Conservation (phyloP, 2,888 invertebrate genomes). For the Folsomia candida region DNA sequence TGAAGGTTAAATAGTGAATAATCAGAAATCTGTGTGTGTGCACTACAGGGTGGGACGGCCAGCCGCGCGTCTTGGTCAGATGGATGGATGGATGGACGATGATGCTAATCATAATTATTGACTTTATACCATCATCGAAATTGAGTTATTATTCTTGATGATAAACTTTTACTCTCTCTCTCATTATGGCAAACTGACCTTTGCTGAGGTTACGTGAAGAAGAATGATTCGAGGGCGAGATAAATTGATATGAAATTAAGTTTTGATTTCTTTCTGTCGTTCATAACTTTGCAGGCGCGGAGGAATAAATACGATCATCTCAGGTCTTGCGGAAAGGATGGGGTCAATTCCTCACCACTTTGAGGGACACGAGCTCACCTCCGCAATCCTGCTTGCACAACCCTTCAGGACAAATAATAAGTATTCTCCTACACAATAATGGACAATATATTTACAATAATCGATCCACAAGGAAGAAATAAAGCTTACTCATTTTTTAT, state of each 20-base stretch:
- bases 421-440: background rate
- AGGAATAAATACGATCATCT: too few species aligned
- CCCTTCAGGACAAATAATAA: too few species aligned
- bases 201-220: too few species aligned
- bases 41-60: background rate
- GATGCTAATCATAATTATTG: background rate
- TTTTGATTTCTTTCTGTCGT: background rate
- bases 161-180: background rate
- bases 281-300: too few species aligned
- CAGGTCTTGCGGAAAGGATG: too few species aligned
- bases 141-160: background rate
- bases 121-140: background rate
- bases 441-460: background rate
- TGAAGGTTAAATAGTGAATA: too few species aligned
- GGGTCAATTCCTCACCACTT: too few species aligned
- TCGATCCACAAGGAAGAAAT: background rate
- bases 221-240: too few species aligned
- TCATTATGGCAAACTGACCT: background rate
- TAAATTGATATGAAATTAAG: background rate
- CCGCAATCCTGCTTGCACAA: too few species aligned
- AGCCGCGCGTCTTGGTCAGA: background rate
- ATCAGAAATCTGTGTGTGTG: background rate
- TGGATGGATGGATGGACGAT: background rate
- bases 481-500: background rate
- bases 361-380: too few species aligned